Base-by-base conservation (phyloP, 2,888 invertebrate genomes). In the Acronicta leporina region DNA sequence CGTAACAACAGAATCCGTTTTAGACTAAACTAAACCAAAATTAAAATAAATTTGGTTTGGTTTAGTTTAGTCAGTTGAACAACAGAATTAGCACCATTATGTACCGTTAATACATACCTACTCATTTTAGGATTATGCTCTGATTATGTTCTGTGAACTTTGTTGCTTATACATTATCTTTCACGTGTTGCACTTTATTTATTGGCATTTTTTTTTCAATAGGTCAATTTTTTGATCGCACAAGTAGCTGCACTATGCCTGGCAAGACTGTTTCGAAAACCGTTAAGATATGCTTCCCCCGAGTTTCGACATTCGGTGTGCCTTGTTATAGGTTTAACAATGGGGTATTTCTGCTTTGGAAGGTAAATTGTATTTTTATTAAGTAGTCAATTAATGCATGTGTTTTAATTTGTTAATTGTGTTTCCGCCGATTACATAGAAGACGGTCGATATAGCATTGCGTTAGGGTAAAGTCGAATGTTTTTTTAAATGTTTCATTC, bases 321-420 rank as follows among this genome's bases (percentile, higher is more conserved):
- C 81, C 96, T 98, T 78, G 89, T 96, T 71, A 94, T 97, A 85
- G 98, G 98, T 79, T 95, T 98, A 84, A 90, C 96, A 81, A 96
- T 98, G 89, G 97, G 97, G 78, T 97, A 97, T 94, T 97, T 98
- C 94, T 98, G 98, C 92, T 98, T 98, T 91, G 98, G 98, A 92
- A 96, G 95, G 96, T 97, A 96, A 96, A 96, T 63, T 42, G 38
- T 62, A 47, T 62, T 7, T 43, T 43, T 25, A 43, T 13, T 43
- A 38, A 20, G 20, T 20, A n/a, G n/a, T n/a, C 33, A 33, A 13
- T 64, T 49, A 41, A 48, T 46, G 40, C 50, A 55, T 43, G 43
- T 13, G 27, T 47, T 47, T 7, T 33, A 5, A 14, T 30, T 30
- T 14, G 20, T 14, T 27, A 30, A 8, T 25, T n/a, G 8, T n/a